Percentiles rank a stretch among this genome's conserved stretches.
phyloP scores from a whole-genome alignment of 2,797 vertebrate genomes.

The Myiotriccus ornatus region DNA sequence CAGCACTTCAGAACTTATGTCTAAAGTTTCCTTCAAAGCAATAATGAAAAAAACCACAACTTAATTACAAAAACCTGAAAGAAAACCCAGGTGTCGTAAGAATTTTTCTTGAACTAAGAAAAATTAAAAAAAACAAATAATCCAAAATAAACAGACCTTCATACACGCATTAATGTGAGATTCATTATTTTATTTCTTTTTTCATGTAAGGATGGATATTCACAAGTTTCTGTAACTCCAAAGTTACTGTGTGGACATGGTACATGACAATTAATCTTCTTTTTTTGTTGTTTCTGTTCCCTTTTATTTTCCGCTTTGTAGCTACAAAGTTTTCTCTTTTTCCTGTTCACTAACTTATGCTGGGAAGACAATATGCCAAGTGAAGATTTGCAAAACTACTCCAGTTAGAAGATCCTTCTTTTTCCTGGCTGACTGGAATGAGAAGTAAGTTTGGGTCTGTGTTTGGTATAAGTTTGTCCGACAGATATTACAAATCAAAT shows the following conservation, averaged over 20 bases:
- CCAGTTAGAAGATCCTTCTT: conserved; percentile 59
- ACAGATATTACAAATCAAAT: background rate
- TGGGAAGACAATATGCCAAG: conserved; percentile 74
- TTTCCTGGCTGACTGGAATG: conserved; percentile 65
- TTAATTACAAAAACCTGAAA: background rate
- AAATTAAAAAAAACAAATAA: background rate
- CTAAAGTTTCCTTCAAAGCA: background rate
- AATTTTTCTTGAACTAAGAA: background rate
- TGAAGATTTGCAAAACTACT: conserved; percentile 58
- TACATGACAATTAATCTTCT: background rate
- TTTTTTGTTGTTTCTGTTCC: background rate
- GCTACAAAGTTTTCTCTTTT: conserved; percentile 69
- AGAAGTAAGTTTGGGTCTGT: conserved; percentile 69
- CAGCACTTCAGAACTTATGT: background rate
- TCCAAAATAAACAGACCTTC: rapidly evolving
- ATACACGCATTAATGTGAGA: rapidly evolving
- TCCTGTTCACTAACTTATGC: conserved; percentile 72
- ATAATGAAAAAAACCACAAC: background rate
- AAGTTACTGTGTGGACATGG: background rate
- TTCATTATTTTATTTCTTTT: background rate
- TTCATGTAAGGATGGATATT: background rate
- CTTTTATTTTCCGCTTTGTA: background rate
- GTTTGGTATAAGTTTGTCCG: background rate
- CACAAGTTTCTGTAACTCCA: background rate
- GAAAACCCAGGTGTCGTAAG: background rate